These are phyloP conservation scores for Neelides folsomi DNA, from an alignment of 2,888 invertebrate species.

Conservation along the genomic window DNA sequence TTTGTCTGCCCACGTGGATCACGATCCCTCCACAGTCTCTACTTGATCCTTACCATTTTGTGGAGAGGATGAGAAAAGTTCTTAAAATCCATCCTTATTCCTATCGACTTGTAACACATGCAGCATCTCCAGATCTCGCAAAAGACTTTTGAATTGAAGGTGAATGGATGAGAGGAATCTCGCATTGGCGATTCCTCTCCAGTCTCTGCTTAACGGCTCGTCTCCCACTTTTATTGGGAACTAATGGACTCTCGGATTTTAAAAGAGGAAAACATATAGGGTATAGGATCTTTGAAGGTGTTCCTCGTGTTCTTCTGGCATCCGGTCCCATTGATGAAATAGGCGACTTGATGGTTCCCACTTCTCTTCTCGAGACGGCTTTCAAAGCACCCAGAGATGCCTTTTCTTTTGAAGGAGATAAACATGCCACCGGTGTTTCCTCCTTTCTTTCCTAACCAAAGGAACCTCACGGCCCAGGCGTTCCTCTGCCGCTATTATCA, in stretches of 20 bases:
- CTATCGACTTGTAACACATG: too few species aligned
- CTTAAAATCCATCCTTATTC: too few species aligned
- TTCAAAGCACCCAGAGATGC: background rate
- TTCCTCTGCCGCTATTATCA: background rate
- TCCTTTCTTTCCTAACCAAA: background rate
- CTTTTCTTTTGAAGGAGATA: constrained; percentile 4
- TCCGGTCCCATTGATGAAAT: constrained; percentile 12
- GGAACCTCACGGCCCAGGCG: background rate
- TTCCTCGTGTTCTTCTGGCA: constrained; percentile 9
- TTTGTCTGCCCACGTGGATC: constrained; percentile 19
- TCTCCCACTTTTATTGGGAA: too few species aligned
- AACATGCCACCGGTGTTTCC: constrained; percentile 14
- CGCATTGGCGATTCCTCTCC: too few species aligned
- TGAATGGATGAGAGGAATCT: too few species aligned
- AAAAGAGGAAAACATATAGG: background rate
- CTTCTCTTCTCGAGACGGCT: background rate
- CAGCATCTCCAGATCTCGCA: too few species aligned
- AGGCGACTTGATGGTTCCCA: constrained; percentile 6
- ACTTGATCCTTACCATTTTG: background rate
- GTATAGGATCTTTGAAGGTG: background rate
- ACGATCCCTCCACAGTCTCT: constrained; percentile 3
- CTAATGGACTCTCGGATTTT: background rate
- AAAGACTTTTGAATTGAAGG: too few species aligned
- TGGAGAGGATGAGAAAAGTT: too few species aligned
- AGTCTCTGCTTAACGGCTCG: too few species aligned